Evolutionary conservation across 2,888 invertebrate species (phyloP).

Genomic region (Schrankia costaestrigalis): DNA sequence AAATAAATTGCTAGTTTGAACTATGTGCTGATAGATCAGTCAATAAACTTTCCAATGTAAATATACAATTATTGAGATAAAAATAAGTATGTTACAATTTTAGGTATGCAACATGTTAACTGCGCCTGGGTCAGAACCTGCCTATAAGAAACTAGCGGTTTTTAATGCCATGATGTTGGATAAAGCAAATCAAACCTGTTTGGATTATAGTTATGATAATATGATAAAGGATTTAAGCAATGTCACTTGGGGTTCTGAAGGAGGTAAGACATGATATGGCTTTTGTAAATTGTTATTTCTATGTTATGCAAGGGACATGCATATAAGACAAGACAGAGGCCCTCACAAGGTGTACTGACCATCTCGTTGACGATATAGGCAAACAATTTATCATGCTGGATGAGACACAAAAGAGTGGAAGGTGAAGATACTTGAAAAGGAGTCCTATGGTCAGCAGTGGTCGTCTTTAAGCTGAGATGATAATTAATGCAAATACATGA

Average conservation of each 20-base stretch:
- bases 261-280: slow-evolving; percentile 69
- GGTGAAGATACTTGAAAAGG: no score
- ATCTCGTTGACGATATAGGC: no score
- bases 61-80: neutral
- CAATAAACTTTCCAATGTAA: neutral
- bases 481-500: no score
- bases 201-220: slow-evolving; percentile 90
- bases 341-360: no score
- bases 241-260: slow-evolving; percentile 84
- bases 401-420: no score
- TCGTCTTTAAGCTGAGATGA: no score
- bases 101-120: slow-evolving; percentile 90
- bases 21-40: neutral
- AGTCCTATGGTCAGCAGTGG: no score
- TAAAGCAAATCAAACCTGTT: slow-evolving; percentile 85
- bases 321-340: no score
- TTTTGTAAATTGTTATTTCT: no score
- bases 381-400: no score
- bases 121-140: slow-evolving; percentile 78
- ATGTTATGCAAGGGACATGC: no score
- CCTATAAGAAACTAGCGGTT: slow-evolving; percentile 84
- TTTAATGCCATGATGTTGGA: slow-evolving; percentile 86
- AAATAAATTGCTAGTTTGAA: no score
- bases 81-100: neutral
- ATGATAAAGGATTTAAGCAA: slow-evolving; percentile 86